Base-by-base conservation (phyloP, 2,888 invertebrate species). In the Alviniconcha strummeri region DNA sequence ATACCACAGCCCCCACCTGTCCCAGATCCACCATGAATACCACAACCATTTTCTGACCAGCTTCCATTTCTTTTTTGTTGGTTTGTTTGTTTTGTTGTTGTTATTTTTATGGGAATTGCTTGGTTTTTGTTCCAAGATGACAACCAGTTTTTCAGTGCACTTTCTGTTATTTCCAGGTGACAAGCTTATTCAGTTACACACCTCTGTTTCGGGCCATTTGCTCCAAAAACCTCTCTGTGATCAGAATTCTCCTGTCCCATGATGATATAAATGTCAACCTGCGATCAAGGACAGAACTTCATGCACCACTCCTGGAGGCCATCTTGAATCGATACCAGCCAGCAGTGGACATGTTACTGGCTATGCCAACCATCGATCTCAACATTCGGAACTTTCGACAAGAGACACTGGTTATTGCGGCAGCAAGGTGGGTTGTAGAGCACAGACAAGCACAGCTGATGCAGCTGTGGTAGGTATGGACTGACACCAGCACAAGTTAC, bases 141-240 rank as follows among this genome's bases (percentile, higher is more conserved):
- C 36, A 36, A 36, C 36, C 36, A 36, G 36, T 36, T 36, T 36
- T 36, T 60, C 60, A 13, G 60, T 60, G 60, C 13, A 4, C 2
- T 11, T 60, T 11, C 71, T n/a, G 17, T 17, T 52, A 15, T 19
- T 79, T 82, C 13, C 77, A 82, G 71, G 69, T 55, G 54, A 89
- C 90, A 57, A 79, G 67, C 0, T 67, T 87, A 5, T 77, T 60
- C 69, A 81, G 83, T 36, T 85, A 83, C 69, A 89, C 90, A 5
- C 88, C 90, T 2, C 64, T 91, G 9, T 86, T 86, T 55, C 80
- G 90, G 55, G 89, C 90, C 13, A 84, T 90, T 9, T 75, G 83
- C 69, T 83, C 81, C n/a, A 84, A 85, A 69, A 79, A 86, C 13
- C 2, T 75, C 9, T 86, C 87, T 17, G 86, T 88, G n/a, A 87